Percentiles rank a stretch among this genome's conserved stretches.
Conservation (phyloP, 2,888 invertebrate species). For the Sinotaia quadrata region DNA sequence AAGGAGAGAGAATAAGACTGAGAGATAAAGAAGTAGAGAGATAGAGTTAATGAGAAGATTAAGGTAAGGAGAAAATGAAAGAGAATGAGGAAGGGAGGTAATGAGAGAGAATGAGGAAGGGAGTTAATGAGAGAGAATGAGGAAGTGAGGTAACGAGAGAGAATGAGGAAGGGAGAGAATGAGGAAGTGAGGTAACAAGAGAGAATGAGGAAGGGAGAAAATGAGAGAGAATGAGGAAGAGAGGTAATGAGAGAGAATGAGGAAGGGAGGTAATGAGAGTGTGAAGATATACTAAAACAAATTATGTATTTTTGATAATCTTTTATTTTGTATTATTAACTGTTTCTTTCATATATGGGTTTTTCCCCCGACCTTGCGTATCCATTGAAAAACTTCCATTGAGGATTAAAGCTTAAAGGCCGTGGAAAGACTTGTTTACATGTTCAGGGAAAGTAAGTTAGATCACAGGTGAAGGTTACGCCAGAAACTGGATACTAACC, state of each 20-base stretch:
- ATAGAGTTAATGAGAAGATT: not conserved
- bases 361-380: too few species aligned
- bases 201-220: not conserved
- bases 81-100: not conserved
- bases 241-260: not conserved
- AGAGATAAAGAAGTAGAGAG: not conserved
- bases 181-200: not conserved
- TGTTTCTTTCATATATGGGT: too few species aligned
- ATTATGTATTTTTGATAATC: too few species aligned
- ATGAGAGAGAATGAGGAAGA: not conserved
- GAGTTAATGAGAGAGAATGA: slow-evolving; percentile 3
- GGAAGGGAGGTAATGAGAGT: not conserved
- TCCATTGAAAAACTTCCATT: too few species aligned
- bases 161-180: not conserved
- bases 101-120: not conserved
- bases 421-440: too few species aligned
- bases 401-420: too few species aligned
- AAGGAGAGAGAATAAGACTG: not conserved
- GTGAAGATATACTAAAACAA: too few species aligned
- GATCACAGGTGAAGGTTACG: too few species aligned
- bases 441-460: too few species aligned
- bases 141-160: not conserved
- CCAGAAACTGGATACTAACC: too few species aligned
- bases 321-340: too few species aligned
- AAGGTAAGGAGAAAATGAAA: not conserved